Base-by-base conservation (phyloP, 2,113 vertebrate species). In the Prionailurus bengalensis region DNA sequence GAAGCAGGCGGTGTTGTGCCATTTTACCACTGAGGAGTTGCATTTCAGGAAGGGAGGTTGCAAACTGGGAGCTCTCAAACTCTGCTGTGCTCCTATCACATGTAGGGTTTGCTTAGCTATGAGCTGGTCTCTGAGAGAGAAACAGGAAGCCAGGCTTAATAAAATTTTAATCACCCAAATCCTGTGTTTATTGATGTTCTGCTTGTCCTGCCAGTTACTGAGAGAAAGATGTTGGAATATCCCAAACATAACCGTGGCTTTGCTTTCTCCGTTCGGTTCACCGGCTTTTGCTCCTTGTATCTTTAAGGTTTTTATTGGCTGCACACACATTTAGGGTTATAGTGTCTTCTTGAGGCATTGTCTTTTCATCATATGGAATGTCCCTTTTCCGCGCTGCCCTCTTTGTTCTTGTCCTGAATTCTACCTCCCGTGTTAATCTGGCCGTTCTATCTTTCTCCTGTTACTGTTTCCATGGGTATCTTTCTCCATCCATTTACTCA, bases 1-100 rank as follows among this genome's bases (percentile, higher is more conserved):
- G 61, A 10, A 16, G 23, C 21, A 15, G 27, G 63, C 3, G 0
- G 42, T 6, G 0, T 5, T 3, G 11, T 33, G 63, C 33, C 9
- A 0, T 31, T 58, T 14, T 31, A 10, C n/a, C 53, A n/a, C 45
- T 7, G 5, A 78, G 70, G n/a, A 21, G 2, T 48, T 21, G 23
- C 3, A 1, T 39, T 68, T 25, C 31, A 25, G 17, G 53, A n/a
- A 48, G 65, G 70, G n/a, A 36, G n/a, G 29, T 4, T 13, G 21
- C 73, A n/a, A 8, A 45, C 33, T 9, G 21, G 33, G 42, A 61
- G 45, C 25, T 23, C 23, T 73, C 68, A 63, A 7, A 36, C n/a
- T 53, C 36, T 45, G 9, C 48, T 23, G 12, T 70, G 14, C n/a
- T n/a, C 23, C 0, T 55, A 23, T 36, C 33, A 51, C 16, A 29